Conservation (phyloP, 2,113 vertebrate genomes). For the Danionella cerebrum region DNA sequence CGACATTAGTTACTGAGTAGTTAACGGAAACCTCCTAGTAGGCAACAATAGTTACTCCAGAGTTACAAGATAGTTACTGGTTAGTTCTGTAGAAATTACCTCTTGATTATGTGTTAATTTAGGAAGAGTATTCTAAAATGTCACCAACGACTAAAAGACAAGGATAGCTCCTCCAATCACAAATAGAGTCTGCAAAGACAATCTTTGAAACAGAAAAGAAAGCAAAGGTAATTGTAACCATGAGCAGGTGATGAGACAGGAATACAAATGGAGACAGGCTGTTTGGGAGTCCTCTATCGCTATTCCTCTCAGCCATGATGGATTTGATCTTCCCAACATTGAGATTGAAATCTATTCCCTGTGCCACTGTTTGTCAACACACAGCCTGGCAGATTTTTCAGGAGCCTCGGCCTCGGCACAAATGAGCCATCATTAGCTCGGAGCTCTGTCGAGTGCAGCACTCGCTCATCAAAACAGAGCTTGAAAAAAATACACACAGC, state of each 20-base stretch:
- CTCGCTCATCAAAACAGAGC: not conserved
- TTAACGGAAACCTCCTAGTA: no score
- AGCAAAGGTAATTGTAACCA: not conserved
- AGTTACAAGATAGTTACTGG: no score
- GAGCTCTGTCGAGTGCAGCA: not conserved
- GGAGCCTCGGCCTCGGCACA: not conserved
- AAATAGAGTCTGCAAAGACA: not conserved
- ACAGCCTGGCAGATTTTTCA: not conserved
- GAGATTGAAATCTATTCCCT: conserved; percentile 33
- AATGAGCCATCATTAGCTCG: conserved; percentile 28
- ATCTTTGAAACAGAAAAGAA: not conserved
- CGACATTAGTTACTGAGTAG: no score
- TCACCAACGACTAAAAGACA: no score
- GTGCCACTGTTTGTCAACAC: not conserved
- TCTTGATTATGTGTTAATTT: no score
- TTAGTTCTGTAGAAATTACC: no score
- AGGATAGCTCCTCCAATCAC: not conserved
- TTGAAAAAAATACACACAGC: conserved; percentile 24
- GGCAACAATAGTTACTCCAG: no score
- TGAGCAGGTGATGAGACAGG: conserved; percentile 13
- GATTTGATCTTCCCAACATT: conserved; percentile 1
- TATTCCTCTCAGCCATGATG: conserved; percentile 12
- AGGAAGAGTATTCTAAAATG: no score
- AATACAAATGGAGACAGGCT: conserved; percentile 6
- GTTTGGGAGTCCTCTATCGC: conserved; percentile 15